Conservation (phyloP, 2,888 invertebrate genomes). For the Drosophila greeni region DNA sequence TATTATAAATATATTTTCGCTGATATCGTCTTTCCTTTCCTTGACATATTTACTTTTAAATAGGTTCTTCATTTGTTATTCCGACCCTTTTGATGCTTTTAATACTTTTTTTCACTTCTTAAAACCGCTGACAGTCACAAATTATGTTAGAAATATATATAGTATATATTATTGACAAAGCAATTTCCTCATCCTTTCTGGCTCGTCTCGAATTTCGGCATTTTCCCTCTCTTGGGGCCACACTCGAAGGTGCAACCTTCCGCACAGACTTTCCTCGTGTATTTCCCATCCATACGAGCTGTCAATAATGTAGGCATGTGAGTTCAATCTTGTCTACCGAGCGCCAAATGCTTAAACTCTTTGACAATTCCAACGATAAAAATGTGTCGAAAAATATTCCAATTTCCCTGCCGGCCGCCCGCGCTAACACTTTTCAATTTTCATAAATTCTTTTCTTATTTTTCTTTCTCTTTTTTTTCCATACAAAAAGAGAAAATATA, state of each 20-base stretch:
- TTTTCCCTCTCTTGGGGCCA: slow-evolving; percentile 7
- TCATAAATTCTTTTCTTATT: slow-evolving; percentile 54
- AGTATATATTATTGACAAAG: slow-evolving; percentile 39
- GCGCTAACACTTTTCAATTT: slow-evolving; percentile 70
- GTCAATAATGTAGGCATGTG: slow-evolving; percentile 63
- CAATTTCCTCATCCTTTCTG: slow-evolving; percentile 35
- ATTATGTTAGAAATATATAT: slow-evolving; percentile 29
- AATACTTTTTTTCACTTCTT: not conserved
- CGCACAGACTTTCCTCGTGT: slow-evolving; percentile 17
- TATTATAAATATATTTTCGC: not conserved
- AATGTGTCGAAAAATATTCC: slow-evolving; percentile 71
- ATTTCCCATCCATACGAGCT: slow-evolving; percentile 55
- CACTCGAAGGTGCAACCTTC: slow-evolving; percentile 21
- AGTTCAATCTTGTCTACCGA: slow-evolving; percentile 35
- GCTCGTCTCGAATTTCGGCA: slow-evolving; percentile 19
- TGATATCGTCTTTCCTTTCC: slow-evolving; percentile 11
- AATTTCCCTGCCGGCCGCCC: slow-evolving; percentile 41
- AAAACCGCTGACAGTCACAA: slow-evolving; percentile 37
- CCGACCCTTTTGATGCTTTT: slow-evolving; percentile 3
- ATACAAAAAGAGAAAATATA: slow-evolving; percentile 7
- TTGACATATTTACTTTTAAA: slow-evolving; percentile 27
- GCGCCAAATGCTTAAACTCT: slow-evolving; percentile 61
- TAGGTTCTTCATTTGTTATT: slow-evolving; percentile 17
- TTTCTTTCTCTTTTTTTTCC: slow-evolving; percentile 13
- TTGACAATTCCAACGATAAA: slow-evolving; percentile 71